Base-by-base conservation (phyloP, 2,888 invertebrate genomes). In the Mesorhabditis belari region DNA sequence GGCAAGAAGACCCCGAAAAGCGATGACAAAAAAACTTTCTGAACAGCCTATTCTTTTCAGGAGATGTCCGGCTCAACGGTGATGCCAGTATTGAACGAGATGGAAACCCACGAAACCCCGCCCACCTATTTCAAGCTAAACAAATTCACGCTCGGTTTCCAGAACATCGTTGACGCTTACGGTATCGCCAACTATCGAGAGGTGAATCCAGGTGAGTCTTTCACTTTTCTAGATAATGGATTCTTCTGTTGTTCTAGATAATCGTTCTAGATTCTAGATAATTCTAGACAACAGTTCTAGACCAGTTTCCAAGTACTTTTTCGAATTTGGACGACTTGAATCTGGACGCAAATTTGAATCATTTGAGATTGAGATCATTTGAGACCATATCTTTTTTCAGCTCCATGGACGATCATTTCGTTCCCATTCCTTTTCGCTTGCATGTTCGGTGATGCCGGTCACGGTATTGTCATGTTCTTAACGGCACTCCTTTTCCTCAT, bases 391-490 rank as follows among this genome's bases (percentile, higher is more conserved):
- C 44, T 17, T 55, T 60, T 64, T 81, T 5, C 87, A 86, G 91
- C 94, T 0, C 92, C 93, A 0, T 96, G 92, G 84, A 92, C 94
- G 0, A 92, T 95, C 72, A 92, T 96, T 62, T 93, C 95, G 6
- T 95, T 96, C 83, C 95, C 95, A 62, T 95, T 95, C 85, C 85
- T 95, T 79, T 96, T 96, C 84, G 91, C 92, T 72, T 90, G 95
- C 73, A 96, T 96, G 95, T 96, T 96, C 85, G 94, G 96, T n/a
- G 96, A 98, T 85, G 85, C 89, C 59, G 96, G 96, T 0, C 96
- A 98, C 83, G 95, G 95, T 63, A 54, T 89, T 0, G 85, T 96
- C 58, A 91, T 98, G 92, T 87, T 90, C 54, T 81, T 88, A 4
- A 92, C 93, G 83, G 95, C 91, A 19, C 87, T 88, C 55, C 92